A percentile compares a stretch with the other conserved stretches of the same genome.
These are phyloP conservation scores for Lepidocolaptes lacrymiger DNA, from an alignment of 2,797 vertebrate genomes.

Conservation along the genomic window DNA sequence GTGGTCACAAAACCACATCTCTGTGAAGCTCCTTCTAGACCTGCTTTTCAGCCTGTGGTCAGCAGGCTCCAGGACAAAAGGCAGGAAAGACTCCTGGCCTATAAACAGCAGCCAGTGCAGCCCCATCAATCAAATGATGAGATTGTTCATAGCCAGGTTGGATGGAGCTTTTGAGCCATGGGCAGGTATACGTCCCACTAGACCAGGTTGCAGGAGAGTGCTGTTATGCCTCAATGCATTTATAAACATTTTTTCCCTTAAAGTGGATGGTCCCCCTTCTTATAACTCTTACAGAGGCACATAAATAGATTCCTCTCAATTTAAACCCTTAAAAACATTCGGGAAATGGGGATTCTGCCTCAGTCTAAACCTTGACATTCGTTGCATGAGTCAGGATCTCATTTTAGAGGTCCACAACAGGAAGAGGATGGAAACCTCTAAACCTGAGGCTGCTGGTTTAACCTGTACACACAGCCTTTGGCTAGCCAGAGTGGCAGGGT, in stretches of 20 bases:
- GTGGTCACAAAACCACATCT: not conserved
- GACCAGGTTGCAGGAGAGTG: not conserved
- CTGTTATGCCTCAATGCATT: not conserved
- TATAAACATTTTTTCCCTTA: accelerated
- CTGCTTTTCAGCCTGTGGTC: not conserved
- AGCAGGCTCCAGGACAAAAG: not conserved
- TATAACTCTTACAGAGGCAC: not conserved
- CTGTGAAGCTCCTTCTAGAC: not conserved
- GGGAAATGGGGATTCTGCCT: accelerated
- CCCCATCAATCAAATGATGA: not conserved
- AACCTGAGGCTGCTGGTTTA: not conserved
- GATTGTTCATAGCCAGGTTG: not conserved
- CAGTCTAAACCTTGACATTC: not conserved
- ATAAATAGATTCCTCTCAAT: accelerated
- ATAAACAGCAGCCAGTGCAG: not conserved
- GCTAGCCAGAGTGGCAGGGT: not conserved
- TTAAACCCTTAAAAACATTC: not conserved
- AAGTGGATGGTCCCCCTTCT: not conserved
- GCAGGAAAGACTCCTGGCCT: not conserved
- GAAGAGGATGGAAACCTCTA: not conserved
- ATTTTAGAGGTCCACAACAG: not conserved
- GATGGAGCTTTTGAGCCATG: not conserved
- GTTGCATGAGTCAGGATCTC: not conserved
- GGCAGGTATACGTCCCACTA: not conserved
- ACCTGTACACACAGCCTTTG: not conserved